phyloP scores from a whole-genome alignment of 2,888 invertebrate genomes.

The Rosalia funebris region DNA sequence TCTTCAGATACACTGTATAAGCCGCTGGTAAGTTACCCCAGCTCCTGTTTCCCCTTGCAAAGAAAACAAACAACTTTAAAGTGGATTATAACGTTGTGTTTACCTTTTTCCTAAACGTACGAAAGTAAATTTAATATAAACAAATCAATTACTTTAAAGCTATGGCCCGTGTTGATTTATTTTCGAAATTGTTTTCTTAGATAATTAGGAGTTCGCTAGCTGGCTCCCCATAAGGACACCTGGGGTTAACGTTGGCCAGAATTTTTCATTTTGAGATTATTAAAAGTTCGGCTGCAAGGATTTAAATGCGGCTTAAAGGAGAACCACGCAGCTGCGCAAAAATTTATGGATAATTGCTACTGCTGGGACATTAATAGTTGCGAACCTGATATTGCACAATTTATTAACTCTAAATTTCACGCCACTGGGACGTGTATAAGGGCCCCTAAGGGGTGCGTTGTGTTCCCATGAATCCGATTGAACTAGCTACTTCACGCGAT shows the following conservation, averaged over 20 bases:
- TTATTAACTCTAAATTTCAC: background rate
- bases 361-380: constrained; percentile 30
- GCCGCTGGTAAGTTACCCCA: background rate
- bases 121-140: constrained; percentile 27
- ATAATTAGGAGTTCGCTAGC: background rate
- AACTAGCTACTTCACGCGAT: too few relatives aligned
- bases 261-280: constrained; percentile 2
- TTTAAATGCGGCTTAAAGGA: background rate
- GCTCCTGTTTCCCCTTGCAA: constrained; percentile 31
- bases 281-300: constrained; percentile 5
- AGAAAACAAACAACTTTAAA: constrained; percentile 38
- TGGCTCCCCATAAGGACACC: background rate
- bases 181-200: constrained; percentile 1
- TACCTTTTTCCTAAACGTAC: constrained; percentile 20
- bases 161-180: constrained; percentile 6
- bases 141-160: constrained; percentile 20
- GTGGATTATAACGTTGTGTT: constrained; percentile 36
- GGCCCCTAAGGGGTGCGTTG: too few relatives aligned
- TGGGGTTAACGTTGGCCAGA: background rate
- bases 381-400: constrained; percentile 8
- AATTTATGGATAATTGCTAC: constrained; percentile 26
- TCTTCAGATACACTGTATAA: background rate
- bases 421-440: too few relatives aligned
- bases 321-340: background rate
- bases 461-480: too few relatives aligned